phyloP scores from a whole-genome alignment of 2,888 invertebrate species.

The Acrobasis consociella region DNA sequence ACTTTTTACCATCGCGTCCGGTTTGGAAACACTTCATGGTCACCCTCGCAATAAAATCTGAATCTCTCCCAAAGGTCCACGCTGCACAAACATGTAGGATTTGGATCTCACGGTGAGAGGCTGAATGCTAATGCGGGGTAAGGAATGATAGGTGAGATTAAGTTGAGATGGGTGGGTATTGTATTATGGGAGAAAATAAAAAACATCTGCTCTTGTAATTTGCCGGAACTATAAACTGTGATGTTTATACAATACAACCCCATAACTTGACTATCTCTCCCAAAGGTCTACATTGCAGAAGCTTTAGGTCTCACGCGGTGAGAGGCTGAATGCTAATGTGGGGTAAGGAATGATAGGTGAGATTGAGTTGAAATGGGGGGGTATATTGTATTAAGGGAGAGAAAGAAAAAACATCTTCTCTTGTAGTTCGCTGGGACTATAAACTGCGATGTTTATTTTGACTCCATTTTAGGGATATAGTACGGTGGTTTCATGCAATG shows the following conservation, averaged over 20 bases:
- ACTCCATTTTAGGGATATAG: no score
- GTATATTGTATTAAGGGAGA: no score
- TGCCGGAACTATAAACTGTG: no score
- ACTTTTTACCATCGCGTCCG: not conserved
- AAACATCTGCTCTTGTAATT: no score
- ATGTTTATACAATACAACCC: no score
- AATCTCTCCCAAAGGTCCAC: constrained; percentile 7
- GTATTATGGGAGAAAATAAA: no score
- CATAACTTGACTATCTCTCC: not conserved
- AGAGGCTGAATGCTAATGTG: constrained; percentile 6
- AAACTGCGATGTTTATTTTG: no score
- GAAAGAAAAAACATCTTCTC: no score
- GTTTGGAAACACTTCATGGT: not conserved
- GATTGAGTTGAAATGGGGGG: not conserved
- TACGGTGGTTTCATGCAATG: no score
- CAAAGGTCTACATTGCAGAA: not conserved
- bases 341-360: not conserved
- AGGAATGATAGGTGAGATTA: not conserved
- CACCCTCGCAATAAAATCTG: constrained; percentile 7
- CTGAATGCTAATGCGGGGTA: not conserved
- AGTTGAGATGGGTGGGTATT: not conserved
- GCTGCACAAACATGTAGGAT: constrained; percentile 12
- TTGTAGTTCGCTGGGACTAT: no score
- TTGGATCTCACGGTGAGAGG: not conserved
- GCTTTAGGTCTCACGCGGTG: not conserved